Evolutionary conservation across 2,113 vertebrate species (phyloP).

Genomic region (Anhinga rufa): DNA sequence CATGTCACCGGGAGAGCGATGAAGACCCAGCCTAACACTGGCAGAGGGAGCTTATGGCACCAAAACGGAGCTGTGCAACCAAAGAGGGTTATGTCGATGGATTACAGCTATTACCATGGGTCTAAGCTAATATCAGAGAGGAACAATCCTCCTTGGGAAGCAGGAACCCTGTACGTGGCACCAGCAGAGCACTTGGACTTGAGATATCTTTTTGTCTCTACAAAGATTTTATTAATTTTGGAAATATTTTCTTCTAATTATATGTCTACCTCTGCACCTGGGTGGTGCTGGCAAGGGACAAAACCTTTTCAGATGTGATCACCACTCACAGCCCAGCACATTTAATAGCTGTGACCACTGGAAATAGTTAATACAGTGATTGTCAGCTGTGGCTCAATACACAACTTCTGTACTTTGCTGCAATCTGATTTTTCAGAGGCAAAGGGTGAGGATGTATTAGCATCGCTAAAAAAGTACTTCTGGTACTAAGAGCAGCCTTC

Average conservation of each 20-base stretch:
- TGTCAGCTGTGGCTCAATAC: neutral
- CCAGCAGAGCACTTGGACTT: neutral
- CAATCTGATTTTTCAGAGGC: neutral
- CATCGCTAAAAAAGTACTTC: conserved; percentile 17
- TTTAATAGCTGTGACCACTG: neutral
- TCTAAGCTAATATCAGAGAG: neutral
- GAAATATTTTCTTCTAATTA: neutral
- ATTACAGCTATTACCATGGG: neutral
- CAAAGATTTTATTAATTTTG: neutral
- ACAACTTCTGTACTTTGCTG: neutral
- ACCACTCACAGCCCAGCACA: neutral
- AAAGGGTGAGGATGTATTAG: neutral
- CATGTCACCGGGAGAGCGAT: neutral
- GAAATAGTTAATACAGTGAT: neutral
- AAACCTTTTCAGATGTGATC: neutral
- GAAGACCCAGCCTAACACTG: neutral
- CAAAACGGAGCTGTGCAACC: neutral
- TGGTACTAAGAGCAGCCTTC: conserved; percentile 15
- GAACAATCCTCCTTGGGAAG: neutral
- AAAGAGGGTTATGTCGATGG: neutral
- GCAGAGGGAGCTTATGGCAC: neutral
- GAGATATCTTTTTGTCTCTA: neutral
- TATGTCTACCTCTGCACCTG: neutral
- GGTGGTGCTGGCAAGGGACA: neutral
- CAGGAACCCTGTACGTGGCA: neutral